Percentiles rank a stretch among this genome's conserved stretches.
phyloP scores from a whole-genome alignment of 2,888 invertebrate species.

The Lobophora halterata region DNA sequence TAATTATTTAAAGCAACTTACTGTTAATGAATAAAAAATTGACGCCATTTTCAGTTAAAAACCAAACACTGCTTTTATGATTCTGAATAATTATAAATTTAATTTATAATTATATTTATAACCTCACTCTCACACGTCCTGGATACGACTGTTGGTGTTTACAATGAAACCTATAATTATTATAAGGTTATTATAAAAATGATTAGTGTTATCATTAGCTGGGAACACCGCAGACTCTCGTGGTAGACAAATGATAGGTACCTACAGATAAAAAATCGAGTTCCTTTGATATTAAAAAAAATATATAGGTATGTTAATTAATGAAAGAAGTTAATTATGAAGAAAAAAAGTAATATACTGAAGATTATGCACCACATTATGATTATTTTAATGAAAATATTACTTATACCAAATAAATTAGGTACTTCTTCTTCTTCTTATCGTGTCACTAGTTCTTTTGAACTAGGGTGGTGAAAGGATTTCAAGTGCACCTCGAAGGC shows the following conservation, averaged over 20 bases:
- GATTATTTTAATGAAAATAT: too few species aligned
- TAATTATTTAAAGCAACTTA: slow-evolving; percentile 19
- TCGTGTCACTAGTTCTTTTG: too few species aligned
- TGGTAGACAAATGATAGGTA: slow-evolving; percentile 49
- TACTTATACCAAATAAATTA: too few species aligned
- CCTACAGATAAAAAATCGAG: slow-evolving; percentile 40
- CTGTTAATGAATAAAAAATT: slow-evolving; percentile 21
- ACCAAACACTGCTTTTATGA: slow-evolving; percentile 18
- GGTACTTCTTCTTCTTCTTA: too few species aligned
- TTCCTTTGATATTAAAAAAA: slow-evolving; percentile 12
- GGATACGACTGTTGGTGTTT: slow-evolving; percentile 17
- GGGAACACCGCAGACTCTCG: slow-evolving; percentile 45
- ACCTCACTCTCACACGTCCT: slow-evolving; percentile 5
- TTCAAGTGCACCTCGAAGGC: too few species aligned
- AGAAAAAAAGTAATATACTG: too few species aligned
- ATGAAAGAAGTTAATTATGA: too few species aligned
- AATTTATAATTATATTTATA: slow-evolving; percentile 3
- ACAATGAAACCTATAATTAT: slow-evolving; percentile 9
- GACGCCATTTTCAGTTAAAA: slow-evolving; percentile 20
- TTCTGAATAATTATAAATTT: too few species aligned
- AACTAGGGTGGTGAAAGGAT: too few species aligned
- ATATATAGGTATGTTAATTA: too few species aligned
- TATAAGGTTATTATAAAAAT: slow-evolving; percentile 11
- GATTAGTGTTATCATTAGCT: slow-evolving; percentile 18
- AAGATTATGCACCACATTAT: too few species aligned